These are phyloP conservation scores for Somateria mollissima DNA, from an alignment of 2,797 vertebrate species.

Conservation along the genomic window DNA sequence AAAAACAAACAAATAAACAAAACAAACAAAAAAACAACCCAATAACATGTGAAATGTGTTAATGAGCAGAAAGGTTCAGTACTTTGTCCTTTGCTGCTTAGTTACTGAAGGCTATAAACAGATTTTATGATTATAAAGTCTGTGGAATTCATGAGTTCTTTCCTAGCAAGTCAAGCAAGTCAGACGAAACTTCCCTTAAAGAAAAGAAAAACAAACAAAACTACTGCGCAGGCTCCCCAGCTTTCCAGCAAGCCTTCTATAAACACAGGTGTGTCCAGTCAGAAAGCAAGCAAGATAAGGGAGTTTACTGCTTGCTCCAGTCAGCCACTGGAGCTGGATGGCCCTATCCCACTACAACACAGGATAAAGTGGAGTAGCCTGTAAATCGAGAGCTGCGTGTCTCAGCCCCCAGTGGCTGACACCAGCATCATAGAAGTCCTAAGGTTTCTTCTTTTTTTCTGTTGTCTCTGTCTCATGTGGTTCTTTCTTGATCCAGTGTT, in stretches of 20 bases:
- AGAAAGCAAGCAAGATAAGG: conserved; percentile 30
- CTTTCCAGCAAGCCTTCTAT: conserved; percentile 9
- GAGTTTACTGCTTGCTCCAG: neutral
- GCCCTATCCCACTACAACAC: neutral
- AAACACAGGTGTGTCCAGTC: conserved; percentile 2
- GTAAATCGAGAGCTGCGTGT: fast-evolving
- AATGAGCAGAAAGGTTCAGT: conserved; percentile 59
- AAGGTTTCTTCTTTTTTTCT: neutral
- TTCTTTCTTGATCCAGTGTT: neutral
- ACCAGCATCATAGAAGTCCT: neutral
- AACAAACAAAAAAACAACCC: neutral
- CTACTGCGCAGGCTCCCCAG: neutral
- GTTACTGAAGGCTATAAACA: conserved; percentile 76
- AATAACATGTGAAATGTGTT: conserved; percentile 22
- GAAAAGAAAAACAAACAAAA: neutral
- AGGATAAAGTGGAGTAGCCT: neutral
- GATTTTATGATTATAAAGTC: conserved; percentile 73
- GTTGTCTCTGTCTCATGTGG: neutral
- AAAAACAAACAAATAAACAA: neutral
- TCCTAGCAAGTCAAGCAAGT: conserved; percentile 50
- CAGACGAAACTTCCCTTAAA: conserved; percentile 6
- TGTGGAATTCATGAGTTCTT: conserved; percentile 61
- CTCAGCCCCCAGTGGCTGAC: fast-evolving
- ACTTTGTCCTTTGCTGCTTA: conserved; percentile 79
- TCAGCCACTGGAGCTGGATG: no score